Base-by-base conservation (phyloP, 92 coral and sea anemone species). In the Phenganax marumi region DNA sequence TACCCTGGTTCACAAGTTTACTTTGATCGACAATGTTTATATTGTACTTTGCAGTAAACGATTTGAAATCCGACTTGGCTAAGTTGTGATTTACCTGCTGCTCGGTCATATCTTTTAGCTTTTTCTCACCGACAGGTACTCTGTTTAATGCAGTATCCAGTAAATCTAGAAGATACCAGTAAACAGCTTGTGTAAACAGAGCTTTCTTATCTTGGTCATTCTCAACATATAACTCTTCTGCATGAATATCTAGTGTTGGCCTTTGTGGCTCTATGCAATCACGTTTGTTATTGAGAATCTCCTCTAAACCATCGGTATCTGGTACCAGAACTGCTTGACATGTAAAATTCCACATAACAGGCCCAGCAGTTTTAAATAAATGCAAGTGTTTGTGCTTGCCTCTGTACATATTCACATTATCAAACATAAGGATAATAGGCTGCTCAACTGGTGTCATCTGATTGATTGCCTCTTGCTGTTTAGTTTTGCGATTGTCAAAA, bases 351-450 rank as follows among this genome's bases (percentile, higher is more conserved):
- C n/a, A n/a, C n/a, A n/a, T n/a, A n/a, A n/a, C n/a, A n/a, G n/a
- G n/a, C n/a, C n/a, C n/a, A n/a, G n/a, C n/a, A n/a, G n/a, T n/a
- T n/a, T n/a, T n/a, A n/a, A n/a, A n/a, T n/a, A n/a, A n/a, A n/a
- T n/a, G n/a, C n/a, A n/a, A n/a, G n/a, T n/a, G n/a, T n/a, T n/a
- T n/a, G n/a, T n/a, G n/a, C n/a, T n/a, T n/a, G n/a, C n/a, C n/a
- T n/a, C n/a, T n/a, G n/a, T n/a, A n/a, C n/a, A n/a, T n/a, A n/a
- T n/a, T n/a, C n/a, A n/a, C n/a, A n/a, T n/a, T n/a, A n/a, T n/a
- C n/a, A n/a, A n/a, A n/a, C n/a, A n/a, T n/a, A n/a, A n/a, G n/a
- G 23, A 85, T 85, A 13, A 85, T 60, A 52, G 85, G 88, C 5
- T 3, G 23, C 52, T 85, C 88, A 17, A 48, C 61, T 14, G 88